Evolutionary conservation across 2,888 invertebrate genomes (phyloP).

Genomic region (Hirtodrosophila histrioides): DNA sequence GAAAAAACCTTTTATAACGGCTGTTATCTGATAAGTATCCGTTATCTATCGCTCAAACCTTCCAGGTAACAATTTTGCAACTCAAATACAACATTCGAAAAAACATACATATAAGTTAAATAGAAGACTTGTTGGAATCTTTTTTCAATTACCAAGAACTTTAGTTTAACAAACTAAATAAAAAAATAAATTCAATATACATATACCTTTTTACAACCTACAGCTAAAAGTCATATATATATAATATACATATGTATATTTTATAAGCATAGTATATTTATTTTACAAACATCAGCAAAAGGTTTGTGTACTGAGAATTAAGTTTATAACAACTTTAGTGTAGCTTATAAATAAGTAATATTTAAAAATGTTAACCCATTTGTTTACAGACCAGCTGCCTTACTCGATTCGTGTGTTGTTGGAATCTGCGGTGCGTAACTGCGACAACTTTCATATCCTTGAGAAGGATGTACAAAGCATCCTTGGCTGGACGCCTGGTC

Average conservation of each 20-base stretch:
- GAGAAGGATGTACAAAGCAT: slow-evolving; percentile 94
- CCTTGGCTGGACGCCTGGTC: slow-evolving; percentile 91
- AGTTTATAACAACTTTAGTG: not conserved
- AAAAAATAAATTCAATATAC: too few species aligned
- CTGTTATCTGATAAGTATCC: slow-evolving; percentile 19
- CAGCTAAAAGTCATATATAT: too few species aligned
- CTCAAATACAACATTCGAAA: too few species aligned
- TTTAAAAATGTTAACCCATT: not conserved
- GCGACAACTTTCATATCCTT: slow-evolving; percentile 96
- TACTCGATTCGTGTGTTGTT: slow-evolving; percentile 96
- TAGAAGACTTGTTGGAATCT: too few species aligned
- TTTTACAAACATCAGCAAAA: not conserved
- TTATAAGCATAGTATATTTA: not conserved
- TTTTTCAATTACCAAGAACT: too few species aligned
- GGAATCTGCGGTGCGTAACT: slow-evolving; percentile 98
- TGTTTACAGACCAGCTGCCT: slow-evolving; percentile 90
- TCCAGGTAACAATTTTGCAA: too few species aligned
- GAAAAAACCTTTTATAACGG: not conserved
- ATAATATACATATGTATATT: too few species aligned
- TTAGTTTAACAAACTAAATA: too few species aligned
- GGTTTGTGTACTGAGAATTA: not conserved
- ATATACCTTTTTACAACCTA: too few species aligned
- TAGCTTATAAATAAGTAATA: not conserved
- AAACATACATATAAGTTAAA: too few species aligned
- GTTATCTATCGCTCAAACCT: not conserved